Conservation (phyloP, 2,797 vertebrate species). For the Myotis daubentonii region DNA sequence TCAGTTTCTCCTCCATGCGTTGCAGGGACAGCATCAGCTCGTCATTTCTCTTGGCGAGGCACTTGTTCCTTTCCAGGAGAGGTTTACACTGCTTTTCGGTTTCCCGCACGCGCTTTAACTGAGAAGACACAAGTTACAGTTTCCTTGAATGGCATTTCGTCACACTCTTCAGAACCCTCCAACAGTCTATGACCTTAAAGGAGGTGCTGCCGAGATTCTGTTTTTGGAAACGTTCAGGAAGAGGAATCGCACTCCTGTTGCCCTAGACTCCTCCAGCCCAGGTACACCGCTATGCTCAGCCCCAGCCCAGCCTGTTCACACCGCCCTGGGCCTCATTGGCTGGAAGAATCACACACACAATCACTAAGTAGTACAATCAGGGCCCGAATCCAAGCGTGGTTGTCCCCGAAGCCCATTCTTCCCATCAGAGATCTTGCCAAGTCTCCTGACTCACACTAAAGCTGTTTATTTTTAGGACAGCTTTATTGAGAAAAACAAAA, state of each 20-base stretch:
- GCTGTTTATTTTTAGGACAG: background rate
- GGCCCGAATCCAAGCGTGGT: background rate
- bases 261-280: background rate
- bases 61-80: conserved; percentile 97
- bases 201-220: background rate
- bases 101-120: conserved; percentile 97
- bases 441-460: background rate
- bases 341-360: background rate
- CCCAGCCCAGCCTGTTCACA: background rate
- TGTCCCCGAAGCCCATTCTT: background rate
- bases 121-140: conserved; percentile 62
- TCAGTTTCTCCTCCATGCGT: conserved; percentile 96
- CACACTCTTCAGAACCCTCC: background rate
- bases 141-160: background rate
- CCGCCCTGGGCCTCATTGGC: background rate
- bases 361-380: background rate
- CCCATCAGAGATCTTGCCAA: background rate
- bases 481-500: background rate
- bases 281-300: background rate
- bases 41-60: conserved; percentile 96
- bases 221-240: background rate
- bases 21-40: conserved; percentile 95
- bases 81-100: conserved; percentile 98
- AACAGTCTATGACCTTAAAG: background rate
- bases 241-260: fast-evolving